Evolutionary conservation across 1,140 invertebrate genomes (phyloP).

Genomic region (Belonocnema kinseyi): DNA sequence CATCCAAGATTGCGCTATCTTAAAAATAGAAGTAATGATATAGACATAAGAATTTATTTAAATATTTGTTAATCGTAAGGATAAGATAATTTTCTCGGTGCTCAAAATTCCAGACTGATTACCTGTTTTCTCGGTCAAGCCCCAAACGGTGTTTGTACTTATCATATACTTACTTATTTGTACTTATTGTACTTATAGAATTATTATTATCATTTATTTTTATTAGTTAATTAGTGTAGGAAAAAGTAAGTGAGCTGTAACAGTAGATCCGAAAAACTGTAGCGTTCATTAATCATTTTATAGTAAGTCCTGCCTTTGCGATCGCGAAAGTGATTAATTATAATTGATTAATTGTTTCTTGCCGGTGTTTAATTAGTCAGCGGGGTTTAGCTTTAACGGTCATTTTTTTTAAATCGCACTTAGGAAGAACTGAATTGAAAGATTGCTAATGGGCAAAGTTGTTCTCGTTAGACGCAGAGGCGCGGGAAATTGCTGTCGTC

Average conservation of each 20-base stretch:
- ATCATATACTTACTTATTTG: too few species aligned
- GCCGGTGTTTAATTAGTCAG: neutral
- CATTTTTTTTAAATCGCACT: slow-evolving; percentile 9
- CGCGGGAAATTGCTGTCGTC: neutral
- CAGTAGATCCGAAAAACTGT: neutral
- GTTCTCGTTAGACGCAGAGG: neutral
- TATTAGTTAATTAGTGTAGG: too few species aligned
- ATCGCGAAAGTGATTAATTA: slow-evolving; percentile 17
- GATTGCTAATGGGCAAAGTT: slow-evolving; percentile 1
- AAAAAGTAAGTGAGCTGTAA: slow-evolving; percentile 14
- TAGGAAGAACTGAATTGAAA: slow-evolving; percentile 3
- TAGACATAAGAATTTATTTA: too few species aligned
- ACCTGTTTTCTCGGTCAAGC: too few species aligned
- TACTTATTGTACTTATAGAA: too few species aligned
- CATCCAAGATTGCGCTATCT: too few species aligned
- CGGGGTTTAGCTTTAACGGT: neutral
- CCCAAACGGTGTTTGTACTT: too few species aligned
- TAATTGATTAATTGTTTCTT: slow-evolving; percentile 22
- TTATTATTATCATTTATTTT: too few species aligned
- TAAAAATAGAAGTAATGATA: too few species aligned
- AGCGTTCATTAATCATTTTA: slow-evolving; percentile 13
- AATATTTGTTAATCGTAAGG: too few species aligned
- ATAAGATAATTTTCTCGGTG: too few species aligned
- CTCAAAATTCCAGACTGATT: too few species aligned
- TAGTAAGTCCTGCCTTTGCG: neutral